Evolutionary conservation across 2,797 vertebrate species (phyloP), one percentile per base, ranked within the genome.

Genomic region (Bryconaethiops microstoma): DNA sequence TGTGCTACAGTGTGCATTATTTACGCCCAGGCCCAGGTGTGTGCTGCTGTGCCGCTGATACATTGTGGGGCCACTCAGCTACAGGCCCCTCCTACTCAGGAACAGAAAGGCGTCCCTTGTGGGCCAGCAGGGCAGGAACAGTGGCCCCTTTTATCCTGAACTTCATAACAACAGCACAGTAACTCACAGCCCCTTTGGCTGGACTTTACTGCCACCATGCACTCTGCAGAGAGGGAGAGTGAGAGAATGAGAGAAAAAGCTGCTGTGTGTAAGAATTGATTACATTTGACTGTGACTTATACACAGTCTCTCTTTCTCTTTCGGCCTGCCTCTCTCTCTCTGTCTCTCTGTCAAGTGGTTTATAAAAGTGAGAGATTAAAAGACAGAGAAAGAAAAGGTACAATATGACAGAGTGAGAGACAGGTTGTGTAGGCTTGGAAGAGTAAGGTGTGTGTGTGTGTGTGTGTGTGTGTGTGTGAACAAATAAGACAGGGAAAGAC

Each of bases 71-170:
- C 23, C 55, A 19, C 21, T 3, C 1, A 48, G 48, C 74, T 57
- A n/a, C 21, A 79, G 73, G 74, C 88, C 82, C 92, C 88, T 80
- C 91, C 92, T 80, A 88, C 88, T 82, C 84, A 72, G 10, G 86
- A 88, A 86, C 84, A 92, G 90, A 92, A 92, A 91, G 91, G 90
- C 89, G 85, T 86, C 90, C 90, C 91, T 92, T 93, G 91, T 93
- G 90, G 80, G 80, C 85, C 89, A 91, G 90, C 85, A 82, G 86
- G 85, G 83, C 82, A 89, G 83, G 88, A 93, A 94, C 93, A 95
- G 92, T 91, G 90, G 86, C 84, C 86, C 77, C 91, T 92, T 94
- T 95, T 92, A 93, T 94, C 86, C 86, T 85, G 85, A 79, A 21
- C 68, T 50, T 76, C 59, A 50, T 72, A 76, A 78, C 80, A 82